Evolutionary conservation across 2,113 vertebrate species (phyloP), one percentile per base, ranked within the genome.

Genomic region (Burhinus oedicnemus): DNA sequence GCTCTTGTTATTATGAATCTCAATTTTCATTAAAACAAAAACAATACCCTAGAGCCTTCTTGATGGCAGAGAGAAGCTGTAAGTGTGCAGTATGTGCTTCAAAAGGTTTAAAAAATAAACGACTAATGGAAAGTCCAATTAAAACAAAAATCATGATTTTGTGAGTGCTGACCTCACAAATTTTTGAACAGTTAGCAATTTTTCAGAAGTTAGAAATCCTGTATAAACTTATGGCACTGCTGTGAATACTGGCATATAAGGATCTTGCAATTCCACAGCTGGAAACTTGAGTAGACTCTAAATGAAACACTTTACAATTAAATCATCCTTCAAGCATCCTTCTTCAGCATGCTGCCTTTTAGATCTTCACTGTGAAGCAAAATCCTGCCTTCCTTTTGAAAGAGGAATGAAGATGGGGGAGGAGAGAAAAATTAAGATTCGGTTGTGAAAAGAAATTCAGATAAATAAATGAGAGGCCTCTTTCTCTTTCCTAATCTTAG

Each of bases 231-330:
- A 72, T 38, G 57, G 51, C 38, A 44, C 16, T 95, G 34, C 49
- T 74, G 36, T 52, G 69, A 95, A 60, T 64, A n/a, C 40, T 68
- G 47, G 27, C 26, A 61, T 84, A 15, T 32, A 47, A 65, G 44
- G 38, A 57, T 79, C 64, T 75, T 75, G 38, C 8, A 60, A 18
- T 91, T 93, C 87, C 69, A 69, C 86, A 92, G 90, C 89, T 97
- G 87, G 58, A 87, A 86, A 77, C 47, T 91, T 62, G 66, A 90
- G 81, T 52, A 94, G 65, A 74, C 9, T 71, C 54, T 85, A 83
- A 94, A 91, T 83, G 62, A 93, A 80, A 83, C 47, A 49, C 76
- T 96, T 88, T 13, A 62, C 68, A 95, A 94, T 93, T 91, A 91
- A 91, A 93, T 58, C 34, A 79, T 87, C 60, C 30, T 95, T 94